Percentiles rank a stretch among this genome's conserved stretches.
Evolutionary conservation across 2,113 vertebrate genomes (phyloP).

Genomic region (Ranitomeya imitator): DNA sequence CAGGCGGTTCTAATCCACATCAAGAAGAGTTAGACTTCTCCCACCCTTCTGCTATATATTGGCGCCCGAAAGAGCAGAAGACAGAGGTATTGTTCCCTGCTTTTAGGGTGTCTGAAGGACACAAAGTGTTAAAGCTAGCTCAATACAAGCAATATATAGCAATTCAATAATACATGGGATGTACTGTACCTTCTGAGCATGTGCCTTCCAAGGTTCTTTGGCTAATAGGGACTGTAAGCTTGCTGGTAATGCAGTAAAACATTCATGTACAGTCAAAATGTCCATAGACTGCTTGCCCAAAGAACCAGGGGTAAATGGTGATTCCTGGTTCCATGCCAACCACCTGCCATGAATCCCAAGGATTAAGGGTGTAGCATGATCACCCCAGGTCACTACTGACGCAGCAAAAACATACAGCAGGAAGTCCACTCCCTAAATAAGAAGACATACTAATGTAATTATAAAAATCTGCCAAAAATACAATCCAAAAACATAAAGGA

Average conservation of each 20-base stretch:
- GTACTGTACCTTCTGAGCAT: constrained; percentile 81
- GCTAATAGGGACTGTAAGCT: constrained; percentile 80
- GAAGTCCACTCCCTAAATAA: constrained; percentile 80
- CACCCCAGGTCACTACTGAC: constrained; percentile 85
- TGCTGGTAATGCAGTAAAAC: constrained; percentile 75
- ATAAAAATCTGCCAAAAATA: not conserved
- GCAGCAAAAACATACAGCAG: constrained; percentile 83
- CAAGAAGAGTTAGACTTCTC: no score
- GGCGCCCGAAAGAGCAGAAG: no score
- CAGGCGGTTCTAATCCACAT: no score
- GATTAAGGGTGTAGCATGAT: constrained; percentile 82
- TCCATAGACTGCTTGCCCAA: constrained; percentile 69
- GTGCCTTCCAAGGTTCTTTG: constrained; percentile 91
- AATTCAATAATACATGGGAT: not conserved
- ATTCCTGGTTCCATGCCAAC: constrained; percentile 73
- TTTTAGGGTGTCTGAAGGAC: not conserved
- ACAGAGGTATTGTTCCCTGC: not conserved
- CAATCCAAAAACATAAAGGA: not conserved
- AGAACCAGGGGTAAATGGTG: constrained; percentile 58
- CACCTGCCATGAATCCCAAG: constrained; percentile 83
- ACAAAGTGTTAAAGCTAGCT: not conserved
- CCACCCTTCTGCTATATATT: no score
- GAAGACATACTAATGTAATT: constrained; percentile 48
- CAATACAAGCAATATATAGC: not conserved
- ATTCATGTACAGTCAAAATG: constrained; percentile 69